These are phyloP conservation scores for Caenorhabditis auriculariae DNA, from an alignment of 2,888 invertebrate species.

Conservation along the genomic window DNA sequence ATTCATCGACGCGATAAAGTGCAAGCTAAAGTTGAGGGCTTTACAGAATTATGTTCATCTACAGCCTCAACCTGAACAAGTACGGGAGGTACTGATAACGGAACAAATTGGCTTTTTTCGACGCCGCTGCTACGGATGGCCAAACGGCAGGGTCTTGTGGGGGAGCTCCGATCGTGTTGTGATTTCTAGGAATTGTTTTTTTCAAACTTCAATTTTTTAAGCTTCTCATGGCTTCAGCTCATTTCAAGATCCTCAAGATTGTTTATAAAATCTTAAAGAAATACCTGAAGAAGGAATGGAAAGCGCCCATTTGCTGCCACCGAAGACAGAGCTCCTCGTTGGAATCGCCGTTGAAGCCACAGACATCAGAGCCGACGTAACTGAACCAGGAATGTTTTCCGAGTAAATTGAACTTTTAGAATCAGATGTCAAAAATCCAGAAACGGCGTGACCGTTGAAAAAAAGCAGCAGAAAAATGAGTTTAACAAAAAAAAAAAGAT, in stretches of 20 bases:
- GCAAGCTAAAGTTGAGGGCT: constrained; percentile 33
- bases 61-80: constrained; percentile 39
- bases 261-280: neutral
- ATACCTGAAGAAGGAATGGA: constrained; percentile 55
- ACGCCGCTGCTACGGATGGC: constrained; percentile 56
- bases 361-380: constrained; percentile 66
- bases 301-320: constrained; percentile 68
- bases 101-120: constrained; percentile 55
- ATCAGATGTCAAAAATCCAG: too few relatives aligned
- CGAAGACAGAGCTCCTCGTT: constrained; percentile 70
- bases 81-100: constrained; percentile 60
- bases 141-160: constrained; percentile 60
- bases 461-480: too few relatives aligned
- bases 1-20: constrained; percentile 37
- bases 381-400: constrained; percentile 11
- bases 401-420: too few relatives aligned
- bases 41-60: neutral
- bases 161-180: constrained; percentile 47
- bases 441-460: too few relatives aligned
- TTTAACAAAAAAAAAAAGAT: too few relatives aligned
- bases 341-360: constrained; percentile 66
- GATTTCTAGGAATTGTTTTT: constrained; percentile 48
- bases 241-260: neutral
- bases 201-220: neutral
- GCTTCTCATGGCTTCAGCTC: neutral